These are phyloP conservation scores for Lepidocolaptes lacrymiger DNA, from an alignment of 2,797 vertebrate species.

Conservation along the genomic window DNA sequence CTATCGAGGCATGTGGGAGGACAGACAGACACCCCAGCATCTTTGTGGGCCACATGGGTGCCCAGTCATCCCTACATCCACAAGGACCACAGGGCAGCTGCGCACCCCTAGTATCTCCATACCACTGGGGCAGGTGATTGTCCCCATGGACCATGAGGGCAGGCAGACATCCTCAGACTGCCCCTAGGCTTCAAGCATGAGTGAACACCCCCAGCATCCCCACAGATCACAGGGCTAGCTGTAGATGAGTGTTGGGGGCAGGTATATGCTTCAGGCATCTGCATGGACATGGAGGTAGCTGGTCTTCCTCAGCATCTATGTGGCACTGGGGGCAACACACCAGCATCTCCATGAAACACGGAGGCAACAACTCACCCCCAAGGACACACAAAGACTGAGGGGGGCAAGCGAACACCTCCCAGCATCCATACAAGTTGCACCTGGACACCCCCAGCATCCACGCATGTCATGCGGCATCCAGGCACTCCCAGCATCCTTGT, in stretches of 20 bases:
- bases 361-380: accelerated
- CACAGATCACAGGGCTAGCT: accelerated
- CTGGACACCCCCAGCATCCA: background rate
- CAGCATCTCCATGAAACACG: accelerated
- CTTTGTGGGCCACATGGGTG: accelerated
- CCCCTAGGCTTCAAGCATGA: background rate
- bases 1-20: background rate
- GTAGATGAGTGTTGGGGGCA: background rate
- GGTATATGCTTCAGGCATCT: accelerated
- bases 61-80: background rate
- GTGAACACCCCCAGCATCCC: background rate
- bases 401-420: background rate
- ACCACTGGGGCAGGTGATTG: background rate
- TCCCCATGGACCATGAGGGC: background rate
- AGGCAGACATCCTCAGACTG: background rate
- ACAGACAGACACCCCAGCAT: background rate
- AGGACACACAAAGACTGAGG: background rate
- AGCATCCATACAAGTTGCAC: background rate
- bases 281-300: background rate
- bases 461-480: accelerated
- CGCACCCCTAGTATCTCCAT: background rate
- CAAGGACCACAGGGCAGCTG: accelerated
- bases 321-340: background rate
- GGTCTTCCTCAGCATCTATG: background rate
- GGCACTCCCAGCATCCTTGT: background rate